A percentile compares a stretch with the other conserved stretches of the same genome.
Conservation (phyloP, 2,113 vertebrate species). For the Leptobrachium ailaonicum region DNA sequence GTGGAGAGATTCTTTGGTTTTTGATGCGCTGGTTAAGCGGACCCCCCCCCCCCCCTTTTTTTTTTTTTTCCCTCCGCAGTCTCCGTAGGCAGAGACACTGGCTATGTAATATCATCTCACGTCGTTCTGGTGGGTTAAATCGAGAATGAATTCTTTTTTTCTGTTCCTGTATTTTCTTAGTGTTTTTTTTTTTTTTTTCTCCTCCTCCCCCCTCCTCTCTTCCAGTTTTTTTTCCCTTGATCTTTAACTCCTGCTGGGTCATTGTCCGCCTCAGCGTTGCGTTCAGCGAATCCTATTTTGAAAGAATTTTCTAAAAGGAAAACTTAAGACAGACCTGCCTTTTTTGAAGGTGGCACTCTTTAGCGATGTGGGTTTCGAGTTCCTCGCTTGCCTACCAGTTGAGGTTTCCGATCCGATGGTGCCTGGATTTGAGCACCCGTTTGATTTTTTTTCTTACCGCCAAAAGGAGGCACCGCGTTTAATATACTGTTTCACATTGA, state of each 20-base stretch:
- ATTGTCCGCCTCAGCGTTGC: conserved; percentile 70
- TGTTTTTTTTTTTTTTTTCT: conserved; percentile 62
- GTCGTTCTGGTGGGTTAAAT: conserved; percentile 83
- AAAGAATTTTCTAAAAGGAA: conserved; percentile 28
- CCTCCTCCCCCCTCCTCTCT: background rate
- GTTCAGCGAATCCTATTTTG: conserved; percentile 57
- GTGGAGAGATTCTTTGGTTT: too few species aligned
- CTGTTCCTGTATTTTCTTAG: conserved; percentile 55
- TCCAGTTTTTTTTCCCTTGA: conserved; percentile 63
- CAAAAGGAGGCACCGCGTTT: conserved; percentile 80
- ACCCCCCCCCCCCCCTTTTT: background rate
- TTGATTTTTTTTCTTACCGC: conserved; percentile 80
- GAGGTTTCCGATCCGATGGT: conserved; percentile 80
- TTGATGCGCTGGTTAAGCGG: background rate
- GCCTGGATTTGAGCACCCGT: conserved; percentile 50
- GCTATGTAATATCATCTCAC: conserved; percentile 81
- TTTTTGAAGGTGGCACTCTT: background rate
- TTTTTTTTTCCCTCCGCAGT: conserved; percentile 29
- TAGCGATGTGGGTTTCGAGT: conserved; percentile 61
- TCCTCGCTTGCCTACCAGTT: conserved; percentile 81
- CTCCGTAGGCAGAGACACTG: conserved; percentile 65
- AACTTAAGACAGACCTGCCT: conserved; percentile 28
- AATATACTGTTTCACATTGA: conserved; percentile 86
- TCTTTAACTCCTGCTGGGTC: conserved; percentile 73
- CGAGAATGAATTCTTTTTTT: conserved; percentile 72